These are phyloP conservation scores for Phalacrocorax pelagicus DNA, from an alignment of 2,113 vertebrate genomes.

Conservation along the genomic window DNA sequence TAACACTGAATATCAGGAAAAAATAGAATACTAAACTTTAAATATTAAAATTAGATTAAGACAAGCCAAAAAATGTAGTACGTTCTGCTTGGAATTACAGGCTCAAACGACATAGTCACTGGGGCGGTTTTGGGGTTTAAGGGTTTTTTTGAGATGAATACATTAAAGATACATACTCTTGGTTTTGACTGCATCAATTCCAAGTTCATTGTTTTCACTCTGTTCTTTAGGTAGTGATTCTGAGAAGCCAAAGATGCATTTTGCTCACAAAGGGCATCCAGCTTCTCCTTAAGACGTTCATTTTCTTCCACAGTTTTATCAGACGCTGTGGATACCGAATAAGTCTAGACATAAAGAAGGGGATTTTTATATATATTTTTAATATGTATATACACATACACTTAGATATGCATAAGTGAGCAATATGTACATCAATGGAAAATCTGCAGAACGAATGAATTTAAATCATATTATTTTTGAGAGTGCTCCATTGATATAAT, in stretches of 20 bases:
- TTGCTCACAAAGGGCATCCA: constrained; percentile 79
- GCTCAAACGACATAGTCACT: neutral
- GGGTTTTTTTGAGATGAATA: neutral
- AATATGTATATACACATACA: neutral
- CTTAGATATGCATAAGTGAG: neutral
- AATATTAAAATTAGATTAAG: neutral
- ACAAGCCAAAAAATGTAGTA: neutral
- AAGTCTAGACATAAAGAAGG: constrained; percentile 53
- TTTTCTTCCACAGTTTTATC: constrained; percentile 68
- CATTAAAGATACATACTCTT: constrained; percentile 74
- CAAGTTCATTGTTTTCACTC: constrained; percentile 79
- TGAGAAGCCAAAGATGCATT: constrained; percentile 81
- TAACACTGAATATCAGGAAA: neutral
- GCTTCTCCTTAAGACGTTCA: constrained; percentile 72
- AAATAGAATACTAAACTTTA: neutral
- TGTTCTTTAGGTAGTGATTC: constrained; percentile 79
- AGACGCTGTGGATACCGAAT: neutral
- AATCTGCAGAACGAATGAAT: neutral
- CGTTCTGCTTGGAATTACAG: neutral
- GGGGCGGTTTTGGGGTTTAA: neutral
- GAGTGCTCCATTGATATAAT: accelerated
- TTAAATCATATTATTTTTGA: neutral
- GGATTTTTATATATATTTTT: neutral
- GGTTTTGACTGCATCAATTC: constrained; percentile 77
- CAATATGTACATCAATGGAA: neutral